A percentile compares a stretch with the other conserved stretches of the same genome.
Evolutionary conservation across 2,113 vertebrate species (phyloP).

Genomic region (Peromyscus californicus): DNA sequence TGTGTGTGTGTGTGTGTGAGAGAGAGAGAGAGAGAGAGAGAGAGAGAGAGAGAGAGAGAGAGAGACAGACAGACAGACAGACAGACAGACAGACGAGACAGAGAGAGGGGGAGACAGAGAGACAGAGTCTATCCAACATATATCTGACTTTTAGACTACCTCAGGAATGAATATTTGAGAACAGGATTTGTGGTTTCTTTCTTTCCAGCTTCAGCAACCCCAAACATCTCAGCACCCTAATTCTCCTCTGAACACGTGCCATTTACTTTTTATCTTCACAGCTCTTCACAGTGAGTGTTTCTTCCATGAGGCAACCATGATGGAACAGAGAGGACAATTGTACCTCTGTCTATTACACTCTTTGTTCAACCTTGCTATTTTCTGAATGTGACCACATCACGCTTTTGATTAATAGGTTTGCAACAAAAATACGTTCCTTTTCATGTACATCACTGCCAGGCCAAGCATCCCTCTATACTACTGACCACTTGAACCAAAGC

Average conservation of each 20-base stretch:
- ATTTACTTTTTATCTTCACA: conserved; percentile 4
- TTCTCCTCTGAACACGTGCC: neutral
- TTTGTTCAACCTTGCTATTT: neutral
- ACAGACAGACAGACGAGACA: neutral
- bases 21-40: no score
- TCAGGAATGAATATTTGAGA: neutral
- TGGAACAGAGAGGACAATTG: neutral
- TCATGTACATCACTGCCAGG: neutral
- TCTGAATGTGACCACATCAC: neutral
- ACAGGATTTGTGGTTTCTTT: neutral
- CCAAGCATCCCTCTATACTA: neutral
- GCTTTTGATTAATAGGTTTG: neutral
- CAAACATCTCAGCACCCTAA: neutral
- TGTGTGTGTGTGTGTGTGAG: neutral
- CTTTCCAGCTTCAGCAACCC: neutral
- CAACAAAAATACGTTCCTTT: neutral
- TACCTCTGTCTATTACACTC: neutral
- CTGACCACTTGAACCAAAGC: neutral
- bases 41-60: neutral
- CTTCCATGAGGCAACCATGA: neutral
- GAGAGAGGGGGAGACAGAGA: neutral
- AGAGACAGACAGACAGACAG: accelerated
- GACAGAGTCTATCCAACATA: neutral
- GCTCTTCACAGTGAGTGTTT: neutral
- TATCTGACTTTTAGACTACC: neutral